These are phyloP conservation scores for Danio kyathit DNA, from an alignment of 2,797 vertebrate genomes.

Conservation along the genomic window DNA sequence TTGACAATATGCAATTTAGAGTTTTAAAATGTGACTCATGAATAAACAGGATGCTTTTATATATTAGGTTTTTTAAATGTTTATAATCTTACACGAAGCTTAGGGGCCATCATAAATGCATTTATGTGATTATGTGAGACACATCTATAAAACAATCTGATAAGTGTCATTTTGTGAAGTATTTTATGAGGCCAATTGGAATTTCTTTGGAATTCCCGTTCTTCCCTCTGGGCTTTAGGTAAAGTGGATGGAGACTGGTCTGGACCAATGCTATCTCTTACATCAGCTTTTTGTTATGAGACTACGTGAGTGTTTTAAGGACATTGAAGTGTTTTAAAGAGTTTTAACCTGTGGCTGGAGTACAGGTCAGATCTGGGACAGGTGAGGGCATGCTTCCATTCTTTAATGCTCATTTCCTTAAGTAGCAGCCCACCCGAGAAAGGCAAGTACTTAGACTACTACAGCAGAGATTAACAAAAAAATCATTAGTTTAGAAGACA, in stretches of 20 bases:
- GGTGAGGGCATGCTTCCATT: constrained; percentile 56
- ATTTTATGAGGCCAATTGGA: neutral
- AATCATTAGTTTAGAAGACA: neutral
- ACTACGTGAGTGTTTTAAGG: constrained; percentile 31
- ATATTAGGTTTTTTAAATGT: neutral
- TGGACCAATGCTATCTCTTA: constrained; percentile 49
- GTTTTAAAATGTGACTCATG: constrained; percentile 4
- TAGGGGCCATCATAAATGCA: neutral
- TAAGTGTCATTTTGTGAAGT: constrained; percentile 36
- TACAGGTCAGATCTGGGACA: constrained; percentile 50
- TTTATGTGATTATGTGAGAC: constrained; percentile 7
- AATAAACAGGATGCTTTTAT: constrained; percentile 10
- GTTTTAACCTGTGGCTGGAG: constrained; percentile 46
- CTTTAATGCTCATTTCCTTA: constrained; percentile 50
- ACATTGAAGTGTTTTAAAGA: constrained; percentile 26
- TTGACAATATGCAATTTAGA: constrained; percentile 13
- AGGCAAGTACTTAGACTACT: no score
- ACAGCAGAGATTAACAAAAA: neutral
- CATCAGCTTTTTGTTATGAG: constrained; percentile 33
- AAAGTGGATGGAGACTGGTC: constrained; percentile 46
- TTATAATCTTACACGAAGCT: neutral
- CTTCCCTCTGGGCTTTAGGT: constrained; percentile 26
- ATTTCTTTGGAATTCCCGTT: constrained; percentile 49
- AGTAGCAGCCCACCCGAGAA: constrained; percentile 32
- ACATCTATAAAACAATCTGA: constrained; percentile 31